Evolutionary conservation across 2,888 invertebrate species (phyloP).

Genomic region (Euplexia lucipara): DNA sequence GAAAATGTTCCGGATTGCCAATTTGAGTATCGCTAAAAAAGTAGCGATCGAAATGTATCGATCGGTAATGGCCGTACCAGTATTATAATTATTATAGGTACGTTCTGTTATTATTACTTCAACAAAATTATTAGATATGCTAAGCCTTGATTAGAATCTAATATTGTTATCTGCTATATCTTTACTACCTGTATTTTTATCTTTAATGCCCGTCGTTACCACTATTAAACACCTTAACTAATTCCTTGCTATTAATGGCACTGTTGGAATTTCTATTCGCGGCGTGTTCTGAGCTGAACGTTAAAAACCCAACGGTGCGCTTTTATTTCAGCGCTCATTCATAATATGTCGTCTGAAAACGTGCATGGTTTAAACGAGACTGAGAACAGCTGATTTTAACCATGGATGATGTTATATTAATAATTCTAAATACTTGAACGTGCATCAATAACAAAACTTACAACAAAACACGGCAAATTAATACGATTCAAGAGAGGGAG

Average conservation of each 20-base stretch:
- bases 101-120: slow-evolving; percentile 20
- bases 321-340: no score
- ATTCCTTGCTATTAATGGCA: no score
- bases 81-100: slow-evolving; percentile 6
- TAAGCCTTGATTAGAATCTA: slow-evolving; percentile 35
- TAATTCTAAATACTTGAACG: slow-evolving; percentile 21
- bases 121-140: slow-evolving; percentile 33
- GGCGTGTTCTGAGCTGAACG: no score
- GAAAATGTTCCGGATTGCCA: slow-evolving; percentile 55
- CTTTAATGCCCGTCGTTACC: slow-evolving; percentile 1
- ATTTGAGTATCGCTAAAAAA: slow-evolving; percentile 50
- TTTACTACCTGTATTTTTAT: slow-evolving; percentile 32
- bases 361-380: no score
- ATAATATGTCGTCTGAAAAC: no score
- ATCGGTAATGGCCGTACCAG: slow-evolving; percentile 21
- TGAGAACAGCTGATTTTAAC: neutral
- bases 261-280: no score
- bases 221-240: no score
- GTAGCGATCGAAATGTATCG: slow-evolving; percentile 34
- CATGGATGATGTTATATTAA: neutral
- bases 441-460: slow-evolving; percentile 23
- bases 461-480: slow-evolving; percentile 28
- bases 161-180: slow-evolving; percentile 26
- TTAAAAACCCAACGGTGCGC: no score
- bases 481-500: slow-evolving; percentile 51